Evolutionary conservation across 23 tunicate genomes (phyloP).

Genomic region (Phallusia fumigata): DNA sequence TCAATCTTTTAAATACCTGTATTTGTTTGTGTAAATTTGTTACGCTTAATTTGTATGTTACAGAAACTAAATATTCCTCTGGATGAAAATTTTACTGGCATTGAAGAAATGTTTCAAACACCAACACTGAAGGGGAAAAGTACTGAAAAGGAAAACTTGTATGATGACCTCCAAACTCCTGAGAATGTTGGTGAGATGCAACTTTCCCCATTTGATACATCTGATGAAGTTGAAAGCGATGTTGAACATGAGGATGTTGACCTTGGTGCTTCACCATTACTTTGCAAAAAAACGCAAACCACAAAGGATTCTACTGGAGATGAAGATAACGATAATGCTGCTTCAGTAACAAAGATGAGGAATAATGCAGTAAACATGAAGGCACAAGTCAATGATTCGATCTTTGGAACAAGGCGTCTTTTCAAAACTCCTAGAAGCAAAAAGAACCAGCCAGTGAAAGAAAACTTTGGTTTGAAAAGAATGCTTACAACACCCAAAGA

Average conservation of each 20-base stretch:
- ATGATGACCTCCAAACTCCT: constrained; percentile 34
- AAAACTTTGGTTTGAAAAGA: constrained; percentile 52
- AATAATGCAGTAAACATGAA: neutral
- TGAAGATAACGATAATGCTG: neutral
- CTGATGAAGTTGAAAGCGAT: neutral
- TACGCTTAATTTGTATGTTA: neutral
- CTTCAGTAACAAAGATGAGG: neutral
- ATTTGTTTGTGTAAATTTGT: no score
- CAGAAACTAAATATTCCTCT: constrained; percentile 52
- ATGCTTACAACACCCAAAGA: constrained; percentile 58
- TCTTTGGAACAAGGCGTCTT: constrained; percentile 49
- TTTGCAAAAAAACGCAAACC: neutral
- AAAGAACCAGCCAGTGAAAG: constrained; percentile 27
- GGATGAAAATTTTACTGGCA: constrained; percentile 49
- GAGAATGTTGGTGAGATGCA: constrained; percentile 37
- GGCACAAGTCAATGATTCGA: neutral
- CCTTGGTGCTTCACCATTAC: constrained; percentile 16
- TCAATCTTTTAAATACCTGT: no score
- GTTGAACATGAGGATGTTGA: neutral
- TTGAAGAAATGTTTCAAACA: constrained; percentile 38
- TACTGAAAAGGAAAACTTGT: constrained; percentile 1
- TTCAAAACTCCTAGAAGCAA: constrained; percentile 52
- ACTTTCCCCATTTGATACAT: constrained; percentile 32
- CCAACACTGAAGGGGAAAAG: constrained; percentile 13
- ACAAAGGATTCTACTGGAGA: neutral